Percentiles rank a stretch among this genome's conserved stretches.
These are phyloP conservation scores for Chydorus sphaericus DNA, from an alignment of 2,888 invertebrate genomes.

Conservation along the genomic window DNA sequence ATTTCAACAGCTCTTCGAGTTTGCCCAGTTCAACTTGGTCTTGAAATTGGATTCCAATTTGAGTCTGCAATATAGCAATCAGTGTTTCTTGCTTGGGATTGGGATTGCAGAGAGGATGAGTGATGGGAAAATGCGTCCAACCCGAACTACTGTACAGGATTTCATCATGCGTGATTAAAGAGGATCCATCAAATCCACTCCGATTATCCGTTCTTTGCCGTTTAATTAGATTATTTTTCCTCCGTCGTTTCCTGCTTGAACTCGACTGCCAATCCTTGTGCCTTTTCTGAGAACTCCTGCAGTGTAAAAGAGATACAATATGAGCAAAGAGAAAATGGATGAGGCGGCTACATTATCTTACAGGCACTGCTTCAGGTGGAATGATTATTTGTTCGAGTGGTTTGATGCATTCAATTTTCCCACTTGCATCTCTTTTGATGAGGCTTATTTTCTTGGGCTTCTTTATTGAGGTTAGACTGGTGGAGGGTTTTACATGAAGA, in stretches of 20 bases:
- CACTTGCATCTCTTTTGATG: no score
- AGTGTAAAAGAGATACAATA: no score
- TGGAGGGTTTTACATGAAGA: no score
- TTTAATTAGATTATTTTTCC: background rate
- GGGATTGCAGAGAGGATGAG: background rate
- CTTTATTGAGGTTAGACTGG: no score
- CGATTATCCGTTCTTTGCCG: background rate
- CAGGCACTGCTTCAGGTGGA: no score
- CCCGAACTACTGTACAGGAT: slow-evolving; percentile 4
- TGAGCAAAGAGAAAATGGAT: no score
- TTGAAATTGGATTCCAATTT: background rate
- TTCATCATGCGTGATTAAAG: slow-evolving; percentile 3
- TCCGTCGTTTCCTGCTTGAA: background rate
- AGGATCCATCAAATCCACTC: background rate
- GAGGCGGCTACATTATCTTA: no score
- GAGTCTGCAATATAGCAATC: background rate
- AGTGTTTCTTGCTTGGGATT: background rate
- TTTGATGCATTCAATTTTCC: no score
- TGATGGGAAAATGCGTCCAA: slow-evolving; percentile 8
- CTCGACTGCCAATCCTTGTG: no score
- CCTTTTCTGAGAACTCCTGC: no score
- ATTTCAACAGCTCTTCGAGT: background rate
- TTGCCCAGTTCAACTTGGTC: background rate
- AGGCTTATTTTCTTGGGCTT: no score
- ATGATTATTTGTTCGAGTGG: no score